Conservation (phyloP, 2,888 invertebrate species). For the Apomyelois bistriatella region DNA sequence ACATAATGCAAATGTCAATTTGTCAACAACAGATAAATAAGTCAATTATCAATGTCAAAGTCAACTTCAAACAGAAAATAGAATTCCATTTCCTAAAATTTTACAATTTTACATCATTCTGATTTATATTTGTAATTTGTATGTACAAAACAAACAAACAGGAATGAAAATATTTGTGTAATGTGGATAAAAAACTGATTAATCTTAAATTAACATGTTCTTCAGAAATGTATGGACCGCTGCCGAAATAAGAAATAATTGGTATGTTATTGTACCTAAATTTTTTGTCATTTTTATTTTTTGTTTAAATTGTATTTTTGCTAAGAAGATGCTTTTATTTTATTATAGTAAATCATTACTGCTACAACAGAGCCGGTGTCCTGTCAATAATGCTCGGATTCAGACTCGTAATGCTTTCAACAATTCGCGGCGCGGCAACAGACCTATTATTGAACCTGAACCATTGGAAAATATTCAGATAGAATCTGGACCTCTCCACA, state of each 20-base stretch:
- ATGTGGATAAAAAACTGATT: conserved; percentile 25
- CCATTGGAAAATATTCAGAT: conserved; percentile 62
- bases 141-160: neutral
- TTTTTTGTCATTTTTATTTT: conserved; percentile 15
- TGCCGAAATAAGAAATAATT: conserved; percentile 56
- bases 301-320: neutral
- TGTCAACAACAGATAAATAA: too few relatives aligned
- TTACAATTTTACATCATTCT: conserved; percentile 10
- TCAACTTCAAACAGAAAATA: too few relatives aligned
- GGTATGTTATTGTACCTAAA: conserved; percentile 41
- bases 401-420: conserved; percentile 59
- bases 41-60: too few relatives aligned
- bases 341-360: conserved; percentile 41
- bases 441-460: conserved; percentile 45
- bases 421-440: conserved; percentile 43
- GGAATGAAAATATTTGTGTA: conserved; percentile 29
- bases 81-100: conserved; percentile 1
- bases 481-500: conserved; percentile 61
- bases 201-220: conserved; percentile 54
- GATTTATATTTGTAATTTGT: neutral
- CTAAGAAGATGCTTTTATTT: conserved; percentile 2
- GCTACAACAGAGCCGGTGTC: conserved; percentile 32
- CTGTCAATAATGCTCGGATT: conserved; percentile 35
- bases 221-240: conserved; percentile 62
- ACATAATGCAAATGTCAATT: neutral